Evolutionary conservation across 2,888 invertebrate species (phyloP).

Genomic region (Danaus chrysippus): DNA sequence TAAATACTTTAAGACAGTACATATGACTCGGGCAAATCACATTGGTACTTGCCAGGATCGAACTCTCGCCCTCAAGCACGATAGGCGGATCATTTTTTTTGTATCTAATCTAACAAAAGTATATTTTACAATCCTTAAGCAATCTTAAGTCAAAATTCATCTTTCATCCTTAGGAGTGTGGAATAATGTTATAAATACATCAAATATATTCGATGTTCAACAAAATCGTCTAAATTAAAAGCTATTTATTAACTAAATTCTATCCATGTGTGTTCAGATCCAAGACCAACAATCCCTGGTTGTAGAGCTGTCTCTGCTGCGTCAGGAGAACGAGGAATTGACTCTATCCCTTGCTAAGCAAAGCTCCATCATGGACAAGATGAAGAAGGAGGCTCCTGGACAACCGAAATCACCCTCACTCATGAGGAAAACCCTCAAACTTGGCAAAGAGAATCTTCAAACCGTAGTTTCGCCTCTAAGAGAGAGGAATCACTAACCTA

Average conservation of each 20-base stretch:
- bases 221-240: too few species aligned
- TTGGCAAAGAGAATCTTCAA: constrained; percentile 69
- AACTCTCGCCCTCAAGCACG: too few species aligned
- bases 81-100: too few species aligned
- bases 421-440: constrained; percentile 58
- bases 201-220: too few species aligned
- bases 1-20: too few species aligned
- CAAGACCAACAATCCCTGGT: constrained; percentile 73
- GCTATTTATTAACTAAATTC: too few species aligned
- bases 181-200: too few species aligned
- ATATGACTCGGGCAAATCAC: too few species aligned
- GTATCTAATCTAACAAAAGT: neutral
- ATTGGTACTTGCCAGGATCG: too few species aligned
- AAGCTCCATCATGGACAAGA: constrained; percentile 65
- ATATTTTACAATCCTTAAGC: too few species aligned
- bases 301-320: constrained; percentile 66
- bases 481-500: constrained; percentile 60
- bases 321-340: constrained; percentile 72
- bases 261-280: constrained; percentile 43
- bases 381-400: constrained; percentile 59
- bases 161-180: too few species aligned
- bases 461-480: constrained; percentile 65
- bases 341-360: constrained; percentile 67
- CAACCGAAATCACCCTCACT: constrained; percentile 67
- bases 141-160: too few species aligned